These are phyloP conservation scores for Sisor rabdophorus DNA, from an alignment of 2,113 vertebrate species.

Conservation along the genomic window DNA sequence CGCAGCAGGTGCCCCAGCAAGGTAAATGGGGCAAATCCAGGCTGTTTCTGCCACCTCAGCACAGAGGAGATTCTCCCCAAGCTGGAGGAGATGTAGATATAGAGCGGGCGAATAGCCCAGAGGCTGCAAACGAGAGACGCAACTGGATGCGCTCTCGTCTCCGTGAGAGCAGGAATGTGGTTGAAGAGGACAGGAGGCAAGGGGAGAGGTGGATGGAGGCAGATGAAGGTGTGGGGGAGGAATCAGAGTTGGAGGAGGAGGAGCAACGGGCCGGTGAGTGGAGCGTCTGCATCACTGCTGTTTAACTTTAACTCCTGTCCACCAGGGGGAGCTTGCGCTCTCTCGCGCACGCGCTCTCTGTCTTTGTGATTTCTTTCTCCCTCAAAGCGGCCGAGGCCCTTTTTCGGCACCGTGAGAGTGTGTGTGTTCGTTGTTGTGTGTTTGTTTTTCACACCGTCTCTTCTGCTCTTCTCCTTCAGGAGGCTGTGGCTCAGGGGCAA, in stretches of 20 bases:
- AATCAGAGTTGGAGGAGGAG: slow-evolving; percentile 47
- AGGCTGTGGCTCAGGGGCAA: slow-evolving; percentile 51
- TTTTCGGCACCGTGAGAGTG: slow-evolving; percentile 32
- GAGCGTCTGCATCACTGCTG: slow-evolving; percentile 51
- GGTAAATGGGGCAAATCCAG: slow-evolving; percentile 38
- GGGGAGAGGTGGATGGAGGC: slow-evolving; percentile 65
- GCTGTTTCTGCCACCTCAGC: slow-evolving; percentile 22
- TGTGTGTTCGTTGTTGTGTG: slow-evolving; percentile 27
- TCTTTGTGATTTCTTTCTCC: slow-evolving; percentile 16
- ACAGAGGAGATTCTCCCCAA: slow-evolving; percentile 21
- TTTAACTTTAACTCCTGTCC: slow-evolving; percentile 48
- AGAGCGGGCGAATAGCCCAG: slow-evolving; percentile 12
- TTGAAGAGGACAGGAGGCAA: slow-evolving; percentile 62
- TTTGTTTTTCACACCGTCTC: slow-evolving; percentile 42
- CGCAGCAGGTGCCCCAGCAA: slow-evolving; percentile 32
- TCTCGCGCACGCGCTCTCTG: slow-evolving; percentile 5
- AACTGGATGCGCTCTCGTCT: slow-evolving; percentile 50
- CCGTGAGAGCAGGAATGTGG: slow-evolving; percentile 54
- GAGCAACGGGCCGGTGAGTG: slow-evolving; percentile 46
- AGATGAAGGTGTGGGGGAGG: slow-evolving; percentile 67
- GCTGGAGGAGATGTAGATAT: slow-evolving; percentile 4
- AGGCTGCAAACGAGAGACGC: slow-evolving; percentile 29
- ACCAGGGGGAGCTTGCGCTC: slow-evolving; percentile 8
- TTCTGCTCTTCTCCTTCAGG: slow-evolving; percentile 44
- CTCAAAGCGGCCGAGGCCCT: slow-evolving; percentile 28